Percentiles rank a stretch among this genome's conserved stretches.
Conservation (phyloP, 2,113 vertebrate species). For the Grantiella picta region DNA sequence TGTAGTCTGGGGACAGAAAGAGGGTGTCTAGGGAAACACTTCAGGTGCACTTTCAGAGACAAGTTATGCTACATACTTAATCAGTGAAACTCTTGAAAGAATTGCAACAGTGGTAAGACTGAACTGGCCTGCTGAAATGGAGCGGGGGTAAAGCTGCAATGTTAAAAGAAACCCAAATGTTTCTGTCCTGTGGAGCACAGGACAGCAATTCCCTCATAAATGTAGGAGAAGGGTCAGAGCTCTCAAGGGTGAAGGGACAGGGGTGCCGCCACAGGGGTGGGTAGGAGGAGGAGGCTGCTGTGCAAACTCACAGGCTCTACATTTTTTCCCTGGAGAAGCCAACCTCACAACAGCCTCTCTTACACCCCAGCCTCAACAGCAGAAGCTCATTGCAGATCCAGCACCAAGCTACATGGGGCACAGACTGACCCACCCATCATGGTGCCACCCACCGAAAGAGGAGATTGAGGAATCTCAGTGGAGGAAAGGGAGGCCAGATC, state of each 20-base stretch:
- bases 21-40: not conserved
- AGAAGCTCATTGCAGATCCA: not conserved
- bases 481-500: not conserved
- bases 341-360: not conserved
- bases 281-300: not conserved
- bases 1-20: slow-evolving; percentile 75
- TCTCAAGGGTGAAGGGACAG: not conserved
- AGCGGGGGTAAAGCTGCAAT: not conserved
- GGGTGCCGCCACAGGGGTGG: accelerated
- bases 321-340: not conserved
- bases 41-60: not conserved
- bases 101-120: not conserved
- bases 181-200: not conserved
- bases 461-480: not conserved
- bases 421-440: not conserved
- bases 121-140: not conserved
- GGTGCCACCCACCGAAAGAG: not conserved
- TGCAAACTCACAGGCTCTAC: not conserved
- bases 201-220: not conserved
- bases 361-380: not conserved
- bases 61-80: accelerated
- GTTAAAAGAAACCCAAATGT: not conserved
- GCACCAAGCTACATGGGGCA: accelerated
- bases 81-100: not conserved
- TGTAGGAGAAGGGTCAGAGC: not conserved